These are phyloP conservation scores for Bombus affinis DNA, from an alignment of 1,140 invertebrate genomes.

Conservation along the genomic window DNA sequence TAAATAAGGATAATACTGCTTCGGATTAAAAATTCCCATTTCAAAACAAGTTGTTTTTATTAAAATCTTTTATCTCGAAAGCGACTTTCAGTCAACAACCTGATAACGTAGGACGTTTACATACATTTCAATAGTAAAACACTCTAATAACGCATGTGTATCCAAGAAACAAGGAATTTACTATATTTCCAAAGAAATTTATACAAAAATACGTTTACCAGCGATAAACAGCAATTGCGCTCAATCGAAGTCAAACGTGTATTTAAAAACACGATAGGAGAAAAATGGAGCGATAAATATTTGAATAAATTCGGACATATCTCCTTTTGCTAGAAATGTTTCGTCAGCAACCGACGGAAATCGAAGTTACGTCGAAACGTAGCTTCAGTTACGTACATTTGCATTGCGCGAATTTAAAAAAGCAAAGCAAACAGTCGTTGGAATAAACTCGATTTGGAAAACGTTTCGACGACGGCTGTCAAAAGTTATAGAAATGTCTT, in stretches of 20 bases:
- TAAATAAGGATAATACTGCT: no score
- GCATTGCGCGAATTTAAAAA: neutral
- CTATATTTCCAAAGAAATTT: no score
- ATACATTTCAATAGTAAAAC: no score
- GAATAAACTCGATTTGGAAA: neutral
- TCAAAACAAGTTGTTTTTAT: no score
- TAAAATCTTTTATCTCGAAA: no score
- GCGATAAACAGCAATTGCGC: no score
- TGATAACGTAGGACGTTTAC: no score
- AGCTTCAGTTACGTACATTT: neutral
- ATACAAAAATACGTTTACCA: no score
- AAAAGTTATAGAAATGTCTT: constrained; percentile 63
- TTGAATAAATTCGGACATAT: neutral
- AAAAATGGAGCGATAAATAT: neutral
- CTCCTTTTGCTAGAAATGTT: neutral
- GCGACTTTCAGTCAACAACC: no score
- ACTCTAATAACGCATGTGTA: no score
- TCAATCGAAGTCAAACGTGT: neutral
- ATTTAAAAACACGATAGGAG: neutral
- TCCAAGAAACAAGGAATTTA: no score
- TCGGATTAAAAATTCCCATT: no score
- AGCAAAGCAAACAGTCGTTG: neutral
- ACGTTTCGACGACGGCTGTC: neutral
- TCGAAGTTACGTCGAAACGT: neutral
- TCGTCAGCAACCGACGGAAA: neutral